Evolutionary conservation across 1,140 invertebrate genomes (phyloP), one percentile per base, ranked within the genome.

Genomic region (Drosophila kohkoa): DNA sequence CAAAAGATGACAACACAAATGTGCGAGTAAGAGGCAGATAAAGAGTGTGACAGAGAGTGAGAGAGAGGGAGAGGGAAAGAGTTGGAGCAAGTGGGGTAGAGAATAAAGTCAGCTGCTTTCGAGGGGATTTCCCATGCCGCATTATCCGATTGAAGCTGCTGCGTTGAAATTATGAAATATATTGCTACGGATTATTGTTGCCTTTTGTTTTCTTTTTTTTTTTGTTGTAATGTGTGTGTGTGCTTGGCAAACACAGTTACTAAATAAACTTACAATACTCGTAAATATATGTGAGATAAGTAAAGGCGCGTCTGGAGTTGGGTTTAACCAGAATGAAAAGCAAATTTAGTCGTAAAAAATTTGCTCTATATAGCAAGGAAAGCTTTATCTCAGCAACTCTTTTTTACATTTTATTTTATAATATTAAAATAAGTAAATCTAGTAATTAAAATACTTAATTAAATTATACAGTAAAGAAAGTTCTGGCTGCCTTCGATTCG

Each of bases 141-240:
- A 43, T 74, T 72, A 72, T 72, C 52, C 51, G 52, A 65, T 69
- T 68, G 54, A 48, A 57, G 65, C 45, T n/a, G 35, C 46, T 60
- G 30, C 7, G n/a, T 48, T 13, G 10, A 60, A 45, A 54, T 67
- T 59, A 68, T 60, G 70, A 68, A 73, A 73, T 67, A 15, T 28
- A 38, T 30, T 41, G 41, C 28, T 35, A 10, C 7, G 5, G 35
- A 65, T 28, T 28, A n/a, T 7, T 43, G 41, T 13, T 7, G 41
- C 41, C 41, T 43, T 43, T 43, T 38, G 35, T 38, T 30, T 49
- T 62, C 28, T 48, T 16, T 38, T 57, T 45, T 67, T 58, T 67
- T 49, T 25, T 4, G 3, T 25, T 25, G 20, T 25, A 25, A 25
- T 49, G 45, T 54, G 28, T 41, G 16, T 67, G 59, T 73, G 55